Evolutionary conservation across 2,113 vertebrate genomes (phyloP).

Genomic region (Oxyruncus cristatus): DNA sequence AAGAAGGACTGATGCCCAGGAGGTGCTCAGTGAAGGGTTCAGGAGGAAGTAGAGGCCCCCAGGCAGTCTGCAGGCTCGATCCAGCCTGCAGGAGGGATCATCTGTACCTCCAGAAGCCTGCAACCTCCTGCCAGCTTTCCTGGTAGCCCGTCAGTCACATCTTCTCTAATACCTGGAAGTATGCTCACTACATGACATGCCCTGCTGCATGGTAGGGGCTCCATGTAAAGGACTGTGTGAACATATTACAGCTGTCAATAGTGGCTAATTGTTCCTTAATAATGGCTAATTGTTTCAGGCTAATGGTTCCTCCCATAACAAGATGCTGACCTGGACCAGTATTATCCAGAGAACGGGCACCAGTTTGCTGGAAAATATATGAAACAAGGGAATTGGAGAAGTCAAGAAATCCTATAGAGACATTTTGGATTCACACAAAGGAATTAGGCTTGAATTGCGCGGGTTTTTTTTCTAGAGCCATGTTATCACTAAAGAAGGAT

Average conservation of each 20-base stretch:
- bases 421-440: not conserved
- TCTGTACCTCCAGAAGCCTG: not conserved
- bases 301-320: not conserved
- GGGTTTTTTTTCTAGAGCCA: not conserved
- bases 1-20: not conserved
- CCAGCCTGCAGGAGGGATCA: not conserved
- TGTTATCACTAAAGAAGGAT: not conserved
- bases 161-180: not conserved
- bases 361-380: not conserved
- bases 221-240: not conserved
- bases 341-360: not conserved
- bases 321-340: not conserved
- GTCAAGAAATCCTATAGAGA: not conserved
- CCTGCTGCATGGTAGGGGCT: not conserved
- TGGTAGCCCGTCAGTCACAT: not conserved
- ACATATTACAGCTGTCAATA: not conserved
- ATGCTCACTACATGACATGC: not conserved
- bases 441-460: not conserved
- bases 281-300: too few species aligned
- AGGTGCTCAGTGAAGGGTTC: not conserved
- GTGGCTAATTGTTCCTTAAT: too few species aligned
- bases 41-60: not conserved
- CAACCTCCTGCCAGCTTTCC: not conserved
- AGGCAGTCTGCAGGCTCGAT: not conserved
- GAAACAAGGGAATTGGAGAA: not conserved